phyloP scores from a whole-genome alignment of 37 sponge, comb jelly and placozoan genomes.

The Mnemiopsis leidyi region DNA sequence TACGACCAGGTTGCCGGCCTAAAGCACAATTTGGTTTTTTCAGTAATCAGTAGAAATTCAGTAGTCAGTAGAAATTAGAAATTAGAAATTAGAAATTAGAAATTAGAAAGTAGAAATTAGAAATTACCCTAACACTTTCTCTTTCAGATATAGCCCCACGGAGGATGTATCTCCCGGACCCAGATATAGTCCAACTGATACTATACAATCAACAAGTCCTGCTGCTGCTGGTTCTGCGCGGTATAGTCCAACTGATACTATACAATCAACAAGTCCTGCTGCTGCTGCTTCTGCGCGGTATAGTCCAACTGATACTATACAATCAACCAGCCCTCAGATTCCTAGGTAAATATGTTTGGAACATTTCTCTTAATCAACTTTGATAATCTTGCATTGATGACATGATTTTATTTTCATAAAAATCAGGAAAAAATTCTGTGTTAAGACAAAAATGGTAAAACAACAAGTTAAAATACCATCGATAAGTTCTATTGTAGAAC shows the following conservation, averaged over 20 bases:
- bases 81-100: no score
- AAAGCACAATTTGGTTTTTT: no score
- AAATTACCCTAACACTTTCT: not conserved
- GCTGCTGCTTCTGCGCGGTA: not conserved
- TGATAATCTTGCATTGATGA: no score
- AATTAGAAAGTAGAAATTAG: no score
- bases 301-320: not conserved
- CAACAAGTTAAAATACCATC: no score
- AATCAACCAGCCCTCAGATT: not conserved
- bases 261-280: conserved; percentile 22
- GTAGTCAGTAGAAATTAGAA: no score
- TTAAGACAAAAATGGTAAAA: no score
- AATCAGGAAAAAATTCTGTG: no score
- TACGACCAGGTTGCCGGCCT: no score
- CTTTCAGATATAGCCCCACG: conserved; percentile 34
- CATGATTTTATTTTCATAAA: not conserved
- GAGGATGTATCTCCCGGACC: not conserved
- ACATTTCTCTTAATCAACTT: no score
- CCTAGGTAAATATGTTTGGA: conserved; percentile 21
- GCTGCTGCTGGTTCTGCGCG: not conserved
- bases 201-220: conserved; percentile 21
- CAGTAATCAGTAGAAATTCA: no score
- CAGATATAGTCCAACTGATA: conserved; percentile 14
- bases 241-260: conserved; percentile 21
- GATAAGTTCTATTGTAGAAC: no score